Evolutionary conservation across 35 echinoderm and acorn worm species (phyloP), one percentile per base, ranked within the genome.

Genomic region (Acanthaster planci): DNA sequence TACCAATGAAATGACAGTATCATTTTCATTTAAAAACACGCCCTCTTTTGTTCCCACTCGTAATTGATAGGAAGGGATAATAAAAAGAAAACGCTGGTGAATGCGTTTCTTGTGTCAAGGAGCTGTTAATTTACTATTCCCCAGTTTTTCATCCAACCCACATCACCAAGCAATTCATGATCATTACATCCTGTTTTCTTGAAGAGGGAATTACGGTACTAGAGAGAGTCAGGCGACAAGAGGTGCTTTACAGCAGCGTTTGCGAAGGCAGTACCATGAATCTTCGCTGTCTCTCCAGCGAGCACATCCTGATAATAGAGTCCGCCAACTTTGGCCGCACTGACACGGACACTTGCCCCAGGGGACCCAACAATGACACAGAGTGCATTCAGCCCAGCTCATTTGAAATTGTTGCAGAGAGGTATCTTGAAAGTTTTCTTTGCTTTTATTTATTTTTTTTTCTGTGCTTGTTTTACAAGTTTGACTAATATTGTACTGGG

Each of bases 201-300:
- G n/a, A 31, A 72, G 64, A 10, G 23, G 64, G 64, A 2, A 34
- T 72, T 31, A 19, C 64, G 30, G 34, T 26, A 6, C 14, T 31
- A 26, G 30, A 72, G 64, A 21, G 64, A 72, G 26, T 31, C 26
- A 72, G 34, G 30, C 64, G 79, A 29, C 14, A 30, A 32, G 21
- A 76, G 15, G 38, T 85, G 0, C 87, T 67, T 58, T 97, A 92
- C 68, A 92, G 90, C 77, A 97, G 94, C 54, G 86, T 90, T 0
- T 97, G 94, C 54, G 94, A 97, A 51, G 86, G 87, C 30, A 84
- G 60, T 10, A 84, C 80, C 4, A 97, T 97, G 94, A 90, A 97
- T 55, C 77, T 97, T 18, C 67, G 81, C 0, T 97, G 94, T 67
- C 84, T 55, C 0, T 7, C n/a, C 15, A 86, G 87, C 0, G 3